These are phyloP conservation scores for Dryoscopus gambensis DNA, from an alignment of 2,113 vertebrate species.

Conservation along the genomic window DNA sequence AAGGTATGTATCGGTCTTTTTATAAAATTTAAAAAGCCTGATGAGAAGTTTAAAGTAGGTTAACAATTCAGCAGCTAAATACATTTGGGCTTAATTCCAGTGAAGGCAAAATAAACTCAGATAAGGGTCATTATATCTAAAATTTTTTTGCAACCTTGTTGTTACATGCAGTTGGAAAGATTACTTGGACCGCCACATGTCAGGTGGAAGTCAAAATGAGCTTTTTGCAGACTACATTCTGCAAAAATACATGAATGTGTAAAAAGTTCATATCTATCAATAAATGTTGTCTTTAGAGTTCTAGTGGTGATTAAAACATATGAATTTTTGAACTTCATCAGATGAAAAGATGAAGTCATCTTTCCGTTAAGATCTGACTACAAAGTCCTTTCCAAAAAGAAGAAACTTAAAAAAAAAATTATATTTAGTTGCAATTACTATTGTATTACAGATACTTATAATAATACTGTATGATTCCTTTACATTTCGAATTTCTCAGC, in stretches of 20 bases:
- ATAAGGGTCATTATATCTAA: background rate
- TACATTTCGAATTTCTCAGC: background rate
- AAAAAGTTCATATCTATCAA: background rate
- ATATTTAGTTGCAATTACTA: background rate
- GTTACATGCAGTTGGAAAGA: background rate
- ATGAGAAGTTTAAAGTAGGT: background rate
- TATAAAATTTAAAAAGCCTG: background rate
- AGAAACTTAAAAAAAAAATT: background rate
- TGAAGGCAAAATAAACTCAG: background rate
- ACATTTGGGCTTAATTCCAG: background rate
- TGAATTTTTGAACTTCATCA: background rate
- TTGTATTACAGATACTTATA: background rate
- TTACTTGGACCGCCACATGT: background rate
- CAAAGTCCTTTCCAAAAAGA: background rate
- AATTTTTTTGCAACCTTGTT: background rate
- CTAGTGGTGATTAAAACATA: background rate
- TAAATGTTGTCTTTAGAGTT: background rate
- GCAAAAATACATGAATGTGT: background rate
- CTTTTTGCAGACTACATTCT: background rate
- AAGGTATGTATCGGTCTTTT: background rate
- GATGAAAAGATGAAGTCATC: background rate
- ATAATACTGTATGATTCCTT: background rate
- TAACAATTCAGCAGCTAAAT: background rate
- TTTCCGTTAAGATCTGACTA: background rate
- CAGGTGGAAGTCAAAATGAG: background rate